Evolutionary conservation across 2,888 invertebrate species (phyloP).

Genomic region (Drosophila sordidula): DNA sequence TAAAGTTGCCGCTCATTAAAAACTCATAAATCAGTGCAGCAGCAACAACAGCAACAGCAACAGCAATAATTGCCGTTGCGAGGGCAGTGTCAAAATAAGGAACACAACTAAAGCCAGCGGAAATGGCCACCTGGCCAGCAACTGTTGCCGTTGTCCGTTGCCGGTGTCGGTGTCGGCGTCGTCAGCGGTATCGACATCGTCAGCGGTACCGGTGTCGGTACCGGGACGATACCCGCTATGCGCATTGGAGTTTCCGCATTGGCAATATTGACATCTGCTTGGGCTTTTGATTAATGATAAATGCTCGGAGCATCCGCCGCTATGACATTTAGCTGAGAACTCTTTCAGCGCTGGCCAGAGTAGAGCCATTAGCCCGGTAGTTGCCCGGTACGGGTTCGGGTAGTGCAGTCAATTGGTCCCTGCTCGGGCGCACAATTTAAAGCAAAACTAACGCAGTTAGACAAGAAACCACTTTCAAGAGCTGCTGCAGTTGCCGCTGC

Average conservation of each 20-base stretch:
- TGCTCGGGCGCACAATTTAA: slow-evolving; percentile 73
- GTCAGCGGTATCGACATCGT: slow-evolving; percentile 27
- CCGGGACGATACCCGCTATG: slow-evolving; percentile 22
- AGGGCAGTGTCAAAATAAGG: slow-evolving; percentile 66
- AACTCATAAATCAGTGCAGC: slow-evolving; percentile 76
- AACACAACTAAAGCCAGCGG: slow-evolving; percentile 42
- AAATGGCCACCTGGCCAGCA: slow-evolving; percentile 58
- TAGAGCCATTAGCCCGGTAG: slow-evolving; percentile 58
- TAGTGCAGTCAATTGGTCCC: slow-evolving; percentile 34
- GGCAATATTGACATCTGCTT: slow-evolving; percentile 72
- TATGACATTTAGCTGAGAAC: slow-evolving; percentile 67
- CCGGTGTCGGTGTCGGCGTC: slow-evolving; percentile 18
- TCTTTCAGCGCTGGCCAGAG: slow-evolving; percentile 30
- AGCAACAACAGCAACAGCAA: slow-evolving; percentile 28
- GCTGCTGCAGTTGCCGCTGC: slow-evolving; percentile 51
- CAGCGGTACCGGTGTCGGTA: slow-evolving; percentile 27
- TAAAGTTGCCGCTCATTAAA: slow-evolving; percentile 81
- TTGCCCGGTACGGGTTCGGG: slow-evolving; percentile 6
- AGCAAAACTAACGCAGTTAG: slow-evolving; percentile 80
- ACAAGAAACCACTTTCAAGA: slow-evolving; percentile 80
- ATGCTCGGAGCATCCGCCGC: slow-evolving; percentile 72
- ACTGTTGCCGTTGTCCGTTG: slow-evolving; percentile 19
- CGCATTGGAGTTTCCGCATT: slow-evolving; percentile 62
- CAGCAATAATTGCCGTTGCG: slow-evolving; percentile 69
- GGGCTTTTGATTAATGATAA: slow-evolving; percentile 78